Evolutionary conservation across 1,140 invertebrate species (phyloP), one percentile per base, ranked within the genome.

Genomic region (Wiebesia pumilae): DNA sequence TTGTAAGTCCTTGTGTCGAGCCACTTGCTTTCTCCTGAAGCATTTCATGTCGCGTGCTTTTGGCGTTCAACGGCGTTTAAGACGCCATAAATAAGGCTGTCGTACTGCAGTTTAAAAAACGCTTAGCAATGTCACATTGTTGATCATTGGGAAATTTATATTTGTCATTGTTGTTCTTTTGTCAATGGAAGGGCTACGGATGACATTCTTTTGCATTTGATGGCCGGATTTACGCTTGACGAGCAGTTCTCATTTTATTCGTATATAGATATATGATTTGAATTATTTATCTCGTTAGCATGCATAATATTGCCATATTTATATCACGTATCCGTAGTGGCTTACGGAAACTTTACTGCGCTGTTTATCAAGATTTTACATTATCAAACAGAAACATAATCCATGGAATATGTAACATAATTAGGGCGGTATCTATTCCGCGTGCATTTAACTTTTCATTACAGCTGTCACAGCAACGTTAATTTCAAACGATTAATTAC

Each of bases 291-390:
- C 16, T 16, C 1, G n/a, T 30, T 67, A 43, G 24, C 6, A 33
- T 40, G 47, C 54, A 67, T 67, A 81, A 81, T 81, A 40, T 40
- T 40, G 30, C n/a, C 10, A 67, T 81, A 67, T 71, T 71, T 71
- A 71, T 21, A 38, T 19, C 0, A 21, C 16, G 35, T 35, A 35
- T 54, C 51, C 16, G 19, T 35, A 16, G 16, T 0, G 30, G 51
- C 47, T 54, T 58, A 35, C 27, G 24, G 30, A 35, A 79, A 35
- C 9, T 77, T 47, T 38, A 43, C 14, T 51, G 16, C 14, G 40
- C 43, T 40, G 73, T 4, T 47, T 24, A 77, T 43, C 73, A 77
- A 30, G 24, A 77, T 77, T 77, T 77, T 27, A 19, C n/a, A 47
- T 77, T 77, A 47, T 3, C 43, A 47, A 77, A 77, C 51, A 77